Percentiles rank a stretch among this genome's conserved stretches.
Evolutionary conservation across 2,113 vertebrate genomes (phyloP).

Genomic region (Thunnus thynnus): DNA sequence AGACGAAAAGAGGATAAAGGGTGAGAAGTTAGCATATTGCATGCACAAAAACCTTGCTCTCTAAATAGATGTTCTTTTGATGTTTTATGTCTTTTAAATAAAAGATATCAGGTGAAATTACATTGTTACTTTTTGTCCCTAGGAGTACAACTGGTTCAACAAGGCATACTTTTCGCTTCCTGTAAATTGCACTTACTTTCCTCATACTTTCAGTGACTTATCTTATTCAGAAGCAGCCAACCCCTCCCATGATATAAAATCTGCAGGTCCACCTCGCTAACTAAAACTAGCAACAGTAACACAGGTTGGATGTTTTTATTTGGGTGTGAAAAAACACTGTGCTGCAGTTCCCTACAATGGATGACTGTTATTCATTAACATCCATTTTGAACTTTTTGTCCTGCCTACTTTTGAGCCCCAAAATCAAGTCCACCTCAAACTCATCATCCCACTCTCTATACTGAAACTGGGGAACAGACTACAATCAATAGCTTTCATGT

Average conservation of each 20-base stretch:
- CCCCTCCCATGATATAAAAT: not conserved
- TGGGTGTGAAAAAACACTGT: not conserved
- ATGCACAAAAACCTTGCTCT: not conserved
- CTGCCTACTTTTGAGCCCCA: not conserved
- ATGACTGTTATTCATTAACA: too few relatives aligned
- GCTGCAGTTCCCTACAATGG: not conserved
- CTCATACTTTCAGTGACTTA: not conserved
- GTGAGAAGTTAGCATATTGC: not conserved
- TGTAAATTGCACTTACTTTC: not conserved
- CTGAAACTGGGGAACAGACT: not conserved
- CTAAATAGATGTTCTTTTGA: not conserved
- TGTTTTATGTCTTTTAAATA: too few relatives aligned
- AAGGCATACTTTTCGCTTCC: not conserved
- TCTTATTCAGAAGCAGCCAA: not conserved
- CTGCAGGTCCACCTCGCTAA: not conserved
- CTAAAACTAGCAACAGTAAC: not conserved
- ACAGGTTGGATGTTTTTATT: not conserved
- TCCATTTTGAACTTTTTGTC: not conserved
- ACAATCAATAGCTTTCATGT: not conserved
- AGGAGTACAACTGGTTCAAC: not conserved
- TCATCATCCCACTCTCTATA: not conserved
- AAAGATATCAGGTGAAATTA: too few relatives aligned
- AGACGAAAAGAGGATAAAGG: slow-evolving; percentile 2
- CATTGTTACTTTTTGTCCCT: not conserved
- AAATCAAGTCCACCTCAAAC: not conserved